Evolutionary conservation across 2,888 invertebrate species (phyloP), one percentile per base, ranked within the genome.

Genomic region (Candidula unifasciata): DNA sequence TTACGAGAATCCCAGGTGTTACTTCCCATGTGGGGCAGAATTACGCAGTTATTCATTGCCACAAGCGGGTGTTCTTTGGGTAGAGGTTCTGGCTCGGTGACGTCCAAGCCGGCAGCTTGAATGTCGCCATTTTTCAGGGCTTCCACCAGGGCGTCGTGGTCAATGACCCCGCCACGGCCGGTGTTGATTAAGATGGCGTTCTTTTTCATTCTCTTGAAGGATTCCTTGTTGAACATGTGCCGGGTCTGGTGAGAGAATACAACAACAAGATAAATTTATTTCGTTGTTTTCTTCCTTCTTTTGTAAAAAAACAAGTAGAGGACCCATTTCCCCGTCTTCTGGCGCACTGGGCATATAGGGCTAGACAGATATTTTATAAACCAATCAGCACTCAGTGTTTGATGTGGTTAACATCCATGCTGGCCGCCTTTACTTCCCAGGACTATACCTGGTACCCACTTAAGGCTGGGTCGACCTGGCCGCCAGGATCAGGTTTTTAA

Each of bases 41-140:
- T 93, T 86, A 97, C 96, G 93, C 97, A 97, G 93, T 98, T 98
- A 37, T 95, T 94, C 35, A 98, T 92, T 84, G 95, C 95, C 21
- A 97, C 95, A 35, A 98, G 94, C 3, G 96, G 96, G 94, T 95
- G 96, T 89, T 97, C 95, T 24, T 96, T 91, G 0, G 97, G 97
- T 86, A 98, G 94, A 0, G 98, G 98, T 93, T 98, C 98, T 0
- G 97, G 98, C 10, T 96, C 96, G 87, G 96, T 97, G 0, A 98
- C 98, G 94, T 98, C 98, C 66, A 98, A 94, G 0, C 98, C 98
- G 0, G 98, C 98, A 0, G 96, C 97, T 90, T 95, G 94, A 83
- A 98, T 97, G 2, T 94, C 95, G 18, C 96, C 95, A 79, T 94
- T 95, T 89, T 95, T 94, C 79, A 98, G 94, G 0, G 97, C 97